phyloP scores from a whole-genome alignment of 2,888 invertebrate species.

The Oxystoma pomonae region DNA sequence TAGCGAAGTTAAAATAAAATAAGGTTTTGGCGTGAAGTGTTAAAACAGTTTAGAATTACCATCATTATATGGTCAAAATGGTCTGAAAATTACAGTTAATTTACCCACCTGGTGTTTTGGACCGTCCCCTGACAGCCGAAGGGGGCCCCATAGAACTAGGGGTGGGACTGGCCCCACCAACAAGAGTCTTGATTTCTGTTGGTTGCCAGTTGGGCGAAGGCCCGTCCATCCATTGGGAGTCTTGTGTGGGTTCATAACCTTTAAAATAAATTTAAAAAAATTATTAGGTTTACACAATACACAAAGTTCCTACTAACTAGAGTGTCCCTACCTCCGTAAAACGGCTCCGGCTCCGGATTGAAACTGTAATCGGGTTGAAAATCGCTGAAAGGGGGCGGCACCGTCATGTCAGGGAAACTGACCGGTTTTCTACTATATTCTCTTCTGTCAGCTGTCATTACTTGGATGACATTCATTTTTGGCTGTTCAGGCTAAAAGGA shows the following conservation, averaged over 20 bases:
- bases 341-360: slow-evolving; percentile 54
- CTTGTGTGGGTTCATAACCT: slow-evolving; percentile 69
- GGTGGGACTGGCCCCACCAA: slow-evolving; percentile 55
- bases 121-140: slow-evolving; percentile 28
- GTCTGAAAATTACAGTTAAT: too few relatives aligned
- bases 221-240: slow-evolving; percentile 60
- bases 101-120: slow-evolving; percentile 27
- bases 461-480: slow-evolving; percentile 83
- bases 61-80: too few relatives aligned
- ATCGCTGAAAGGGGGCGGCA: slow-evolving; percentile 54
- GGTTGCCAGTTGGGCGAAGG: slow-evolving; percentile 56
- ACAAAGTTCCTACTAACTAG: too few relatives aligned
- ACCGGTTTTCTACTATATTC: slow-evolving; percentile 74
- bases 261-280: slow-evolving; percentile 14
- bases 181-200: slow-evolving; percentile 64
- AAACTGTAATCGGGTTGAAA: slow-evolving; percentile 48
- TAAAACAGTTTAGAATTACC: too few relatives aligned
- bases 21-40: too few relatives aligned
- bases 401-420: slow-evolving; percentile 59
- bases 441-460: slow-evolving; percentile 85
- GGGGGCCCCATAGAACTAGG: slow-evolving; percentile 39
- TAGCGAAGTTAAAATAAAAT: too few relatives aligned
- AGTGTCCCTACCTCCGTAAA: slow-evolving; percentile 46
- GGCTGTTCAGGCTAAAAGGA: slow-evolving; percentile 49
- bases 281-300: background rate